Conservation (phyloP, 2,113 vertebrate genomes). For the Ciconia stormi region DNA sequence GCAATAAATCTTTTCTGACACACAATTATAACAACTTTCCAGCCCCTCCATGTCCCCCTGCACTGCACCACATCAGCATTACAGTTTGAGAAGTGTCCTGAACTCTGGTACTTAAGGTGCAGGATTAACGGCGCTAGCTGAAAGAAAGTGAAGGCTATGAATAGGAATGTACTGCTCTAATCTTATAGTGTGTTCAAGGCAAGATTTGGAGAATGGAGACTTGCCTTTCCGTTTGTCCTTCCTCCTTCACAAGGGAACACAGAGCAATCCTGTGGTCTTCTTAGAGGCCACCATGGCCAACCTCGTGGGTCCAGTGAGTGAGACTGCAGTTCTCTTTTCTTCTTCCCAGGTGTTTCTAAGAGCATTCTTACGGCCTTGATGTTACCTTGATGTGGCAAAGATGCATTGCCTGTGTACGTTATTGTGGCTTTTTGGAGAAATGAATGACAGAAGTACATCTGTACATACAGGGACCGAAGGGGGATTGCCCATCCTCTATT, state of each 20-base stretch:
- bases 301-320: accelerated
- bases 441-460: neutral
- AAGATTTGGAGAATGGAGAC: neutral
- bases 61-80: neutral
- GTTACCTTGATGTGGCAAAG: neutral
- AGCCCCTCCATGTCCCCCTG: neutral
- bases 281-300: neutral
- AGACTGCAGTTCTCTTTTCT: neutral
- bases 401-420: neutral
- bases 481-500: too few species aligned
- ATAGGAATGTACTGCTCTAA: neutral
- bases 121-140: neutral
- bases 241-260: neutral
- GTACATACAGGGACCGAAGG: neutral
- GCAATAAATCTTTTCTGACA: neutral
- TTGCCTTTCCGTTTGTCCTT: neutral
- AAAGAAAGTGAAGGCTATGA: neutral
- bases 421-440: neutral
- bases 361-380: neutral
- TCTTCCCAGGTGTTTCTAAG: neutral
- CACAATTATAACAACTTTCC: neutral
- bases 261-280: neutral
- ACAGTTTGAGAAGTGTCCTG: neutral
- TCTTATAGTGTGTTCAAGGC: neutral
- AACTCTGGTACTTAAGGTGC: neutral